Percentiles rank a stretch among this genome's conserved stretches.
Evolutionary conservation across 2,797 vertebrate genomes (phyloP).

Genomic region (Nyctalus aviator): DNA sequence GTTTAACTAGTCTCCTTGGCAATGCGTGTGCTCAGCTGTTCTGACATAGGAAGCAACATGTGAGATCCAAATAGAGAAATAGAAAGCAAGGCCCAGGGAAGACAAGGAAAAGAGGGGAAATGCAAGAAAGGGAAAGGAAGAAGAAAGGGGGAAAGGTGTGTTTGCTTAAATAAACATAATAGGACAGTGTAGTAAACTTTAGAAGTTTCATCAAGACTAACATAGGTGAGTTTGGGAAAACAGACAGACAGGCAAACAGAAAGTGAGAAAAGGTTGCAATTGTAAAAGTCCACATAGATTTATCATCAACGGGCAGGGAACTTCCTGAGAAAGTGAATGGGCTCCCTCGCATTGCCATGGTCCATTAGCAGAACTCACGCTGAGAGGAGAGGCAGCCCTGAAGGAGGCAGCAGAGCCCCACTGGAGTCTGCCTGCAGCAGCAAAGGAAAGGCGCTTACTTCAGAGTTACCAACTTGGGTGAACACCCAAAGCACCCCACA

Average conservation of each 20-base stretch:
- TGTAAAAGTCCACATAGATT: constrained; percentile 46
- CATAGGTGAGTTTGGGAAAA: constrained; percentile 28
- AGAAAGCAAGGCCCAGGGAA: neutral
- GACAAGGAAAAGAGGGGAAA: neutral
- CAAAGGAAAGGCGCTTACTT: neutral
- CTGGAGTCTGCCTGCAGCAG: neutral
- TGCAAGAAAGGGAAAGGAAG: neutral
- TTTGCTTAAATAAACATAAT: constrained; percentile 50
- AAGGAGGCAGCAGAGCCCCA: neutral
- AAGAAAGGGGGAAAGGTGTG: neutral
- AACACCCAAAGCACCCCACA: neutral
- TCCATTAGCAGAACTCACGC: neutral
- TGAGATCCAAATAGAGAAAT: constrained; percentile 72
- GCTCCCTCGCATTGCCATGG: neutral
- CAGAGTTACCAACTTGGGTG: neutral
- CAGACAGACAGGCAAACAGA: constrained; percentile 45
- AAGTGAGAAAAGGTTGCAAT: constrained; percentile 35
- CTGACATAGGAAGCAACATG: constrained; percentile 54
- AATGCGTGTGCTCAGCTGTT: constrained; percentile 62
- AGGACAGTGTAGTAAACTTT: constrained; percentile 40
- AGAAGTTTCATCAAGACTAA: constrained; percentile 61
- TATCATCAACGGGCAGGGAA: constrained; percentile 19
- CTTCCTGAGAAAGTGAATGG: neutral
- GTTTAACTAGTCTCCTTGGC: constrained; percentile 73
- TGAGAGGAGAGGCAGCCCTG: neutral